Evolutionary conservation across 2,797 vertebrate species (phyloP).

Genomic region (Poeciliopsis presidionis): DNA sequence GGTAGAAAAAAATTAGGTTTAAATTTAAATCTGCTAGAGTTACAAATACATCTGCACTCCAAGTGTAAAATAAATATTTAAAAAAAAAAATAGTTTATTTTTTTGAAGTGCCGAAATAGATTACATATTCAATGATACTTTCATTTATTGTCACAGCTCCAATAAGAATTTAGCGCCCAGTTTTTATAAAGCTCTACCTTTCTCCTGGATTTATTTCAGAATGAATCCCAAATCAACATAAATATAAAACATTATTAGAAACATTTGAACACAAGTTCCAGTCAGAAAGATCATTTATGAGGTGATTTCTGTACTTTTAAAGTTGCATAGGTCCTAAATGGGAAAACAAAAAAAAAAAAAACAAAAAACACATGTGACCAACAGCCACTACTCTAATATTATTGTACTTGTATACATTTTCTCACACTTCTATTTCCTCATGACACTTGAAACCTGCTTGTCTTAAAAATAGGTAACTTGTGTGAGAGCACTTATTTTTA

Average conservation of each 20-base stretch:
- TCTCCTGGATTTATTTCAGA: not conserved
- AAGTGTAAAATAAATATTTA: not conserved
- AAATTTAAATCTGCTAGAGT: not conserved
- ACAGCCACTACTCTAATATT: not conserved
- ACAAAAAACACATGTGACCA: not conserved
- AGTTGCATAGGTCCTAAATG: not conserved
- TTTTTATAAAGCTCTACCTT: not conserved
- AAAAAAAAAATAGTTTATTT: not conserved
- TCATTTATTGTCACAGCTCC: not conserved
- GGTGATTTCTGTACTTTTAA: not conserved
- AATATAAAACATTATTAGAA: not conserved
- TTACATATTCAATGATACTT: not conserved
- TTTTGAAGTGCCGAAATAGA: not conserved
- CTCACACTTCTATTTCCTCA: slow-evolving; percentile 25
- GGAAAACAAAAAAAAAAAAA: too few species aligned
- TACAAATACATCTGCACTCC: not conserved
- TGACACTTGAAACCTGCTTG: slow-evolving; percentile 21
- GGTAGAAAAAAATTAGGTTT: not conserved
- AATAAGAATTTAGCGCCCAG: not conserved
- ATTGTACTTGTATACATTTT: not conserved
- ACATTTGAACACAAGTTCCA: not conserved
- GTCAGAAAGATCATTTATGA: not conserved
- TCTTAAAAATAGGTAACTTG: slow-evolving; percentile 52
- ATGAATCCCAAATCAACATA: not conserved
- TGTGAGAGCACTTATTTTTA: slow-evolving; percentile 29